Base-by-base conservation (phyloP, 2,888 invertebrate genomes). In the Aspidiotus destructor region DNA sequence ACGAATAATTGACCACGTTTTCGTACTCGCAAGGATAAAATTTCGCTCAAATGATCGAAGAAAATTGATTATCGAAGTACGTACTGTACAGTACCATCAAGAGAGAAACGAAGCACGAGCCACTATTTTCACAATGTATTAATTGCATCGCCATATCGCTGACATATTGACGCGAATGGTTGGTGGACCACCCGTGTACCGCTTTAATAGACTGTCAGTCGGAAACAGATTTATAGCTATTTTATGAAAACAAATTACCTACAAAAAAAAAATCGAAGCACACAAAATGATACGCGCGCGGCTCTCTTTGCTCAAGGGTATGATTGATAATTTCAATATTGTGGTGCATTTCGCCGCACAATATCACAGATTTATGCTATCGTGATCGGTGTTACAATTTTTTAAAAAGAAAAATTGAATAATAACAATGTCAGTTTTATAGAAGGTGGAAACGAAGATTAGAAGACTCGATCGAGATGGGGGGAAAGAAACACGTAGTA, bases 101-200 rank as follows among this genome's bases (percentile, higher is more conserved):
- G 28, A 28, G 5, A 28, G 28, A 5, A 28, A 28, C 28, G 28
- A 28, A 28, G 28, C 28, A 28, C 28, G 28, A 48, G 10, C 48
- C 48, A n/a, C 48, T 48, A 48, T 62, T 62, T 62, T 62, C 28
- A 64, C 64, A 64, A 57, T 64, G 64, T 64, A 64, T 55, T 64
- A 42, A 64, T 64, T 57, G 42, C 57, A 42, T 55, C 16, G 55
- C 28, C 55, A 55, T 57, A 64, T 55, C 55, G 54, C 57, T 64
- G 64, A 44, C 61, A 61, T 64, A 55, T 55, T 42, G 44, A 44
- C 61, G 42, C 64, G 54, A 64, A 57, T 64, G 64, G 63, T 63
- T 62, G 63, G 64, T 55, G 42, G 64, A 64, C 64, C 64, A 64
- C 64, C 64, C 64, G 64, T 64, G 64, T 64, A 64, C 57, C 57